Evolutionary conservation across 2,797 vertebrate species (phyloP).

Genomic region (Diplodus puntazzo): DNA sequence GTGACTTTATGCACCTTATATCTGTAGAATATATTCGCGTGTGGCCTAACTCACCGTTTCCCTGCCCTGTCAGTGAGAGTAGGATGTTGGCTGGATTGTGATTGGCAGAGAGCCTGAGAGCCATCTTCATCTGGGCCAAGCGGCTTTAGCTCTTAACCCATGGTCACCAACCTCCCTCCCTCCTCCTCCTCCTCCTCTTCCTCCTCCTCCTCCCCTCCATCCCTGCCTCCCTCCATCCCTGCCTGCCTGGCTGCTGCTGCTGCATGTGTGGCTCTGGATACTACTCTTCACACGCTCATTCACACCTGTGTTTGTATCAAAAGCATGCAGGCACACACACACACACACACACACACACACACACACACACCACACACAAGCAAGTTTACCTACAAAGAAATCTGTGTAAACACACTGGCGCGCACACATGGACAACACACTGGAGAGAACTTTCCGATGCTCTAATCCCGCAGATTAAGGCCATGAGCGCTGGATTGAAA

Average conservation of each 20-base stretch:
- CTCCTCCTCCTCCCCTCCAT: slow-evolving; percentile 12
- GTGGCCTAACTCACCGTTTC: slow-evolving; percentile 48
- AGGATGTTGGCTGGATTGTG: slow-evolving; percentile 70
- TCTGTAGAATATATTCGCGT: slow-evolving; percentile 23
- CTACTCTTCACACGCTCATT: slow-evolving; percentile 42
- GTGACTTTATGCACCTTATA: neutral
- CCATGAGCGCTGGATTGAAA: slow-evolving; percentile 72
- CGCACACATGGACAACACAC: slow-evolving; percentile 24
- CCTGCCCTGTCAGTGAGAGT: slow-evolving; percentile 67
- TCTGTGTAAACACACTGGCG: neutral
- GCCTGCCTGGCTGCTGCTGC: slow-evolving; percentile 49
- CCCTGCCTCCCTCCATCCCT: neutral
- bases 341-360: too few species aligned
- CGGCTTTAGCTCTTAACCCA: slow-evolving; percentile 86
- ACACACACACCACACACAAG: neutral
- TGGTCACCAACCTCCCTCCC: slow-evolving; percentile 53
- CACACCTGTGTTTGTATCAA: slow-evolving; percentile 37
- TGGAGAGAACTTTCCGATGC: slow-evolving; percentile 58
- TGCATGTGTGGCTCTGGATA: slow-evolving; percentile 47
- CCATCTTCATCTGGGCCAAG: slow-evolving; percentile 85
- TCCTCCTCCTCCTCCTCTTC: neutral
- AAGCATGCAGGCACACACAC: slow-evolving; percentile 5
- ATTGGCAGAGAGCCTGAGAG: slow-evolving; percentile 82
- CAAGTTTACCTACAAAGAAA: slow-evolving; percentile 19
- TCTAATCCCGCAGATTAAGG: slow-evolving; percentile 86